Conservation (phyloP, 2,888 invertebrate genomes). For the Apotomis betuletana region DNA sequence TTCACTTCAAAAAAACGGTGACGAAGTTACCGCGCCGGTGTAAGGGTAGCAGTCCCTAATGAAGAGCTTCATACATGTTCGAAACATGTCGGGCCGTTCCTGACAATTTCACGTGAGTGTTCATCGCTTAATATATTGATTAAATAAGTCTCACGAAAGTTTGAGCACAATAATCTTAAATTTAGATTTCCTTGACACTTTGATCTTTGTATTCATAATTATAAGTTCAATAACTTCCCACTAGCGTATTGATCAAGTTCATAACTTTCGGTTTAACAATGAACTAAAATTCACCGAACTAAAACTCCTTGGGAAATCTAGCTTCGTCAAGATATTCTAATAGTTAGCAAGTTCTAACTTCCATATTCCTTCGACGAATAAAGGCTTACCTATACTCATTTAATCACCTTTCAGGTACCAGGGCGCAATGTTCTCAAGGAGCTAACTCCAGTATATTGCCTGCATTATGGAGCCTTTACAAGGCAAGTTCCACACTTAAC, state of each 20-base stretch:
- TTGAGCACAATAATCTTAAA: too few species aligned
- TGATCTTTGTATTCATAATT: not conserved
- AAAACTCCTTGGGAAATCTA: not conserved
- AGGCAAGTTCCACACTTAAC: slow-evolving; percentile 66
- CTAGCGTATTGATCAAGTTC: not conserved
- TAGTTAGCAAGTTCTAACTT: slow-evolving; percentile 17
- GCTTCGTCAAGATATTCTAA: slow-evolving; percentile 7
- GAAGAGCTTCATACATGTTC: too few species aligned
- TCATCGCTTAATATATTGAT: too few species aligned
- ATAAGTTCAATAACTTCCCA: slow-evolving; percentile 2
- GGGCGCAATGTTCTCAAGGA: slow-evolving; percentile 57
- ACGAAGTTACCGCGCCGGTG: too few species aligned
- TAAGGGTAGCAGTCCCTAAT: too few species aligned
- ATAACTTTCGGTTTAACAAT: not conserved
- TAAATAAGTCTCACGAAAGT: too few species aligned
- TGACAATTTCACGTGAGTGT: too few species aligned
- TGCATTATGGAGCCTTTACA: slow-evolving; percentile 68
- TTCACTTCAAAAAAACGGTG: too few species aligned
- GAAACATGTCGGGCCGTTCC: too few species aligned
- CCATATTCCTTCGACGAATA: slow-evolving; percentile 9
- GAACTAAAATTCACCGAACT: not conserved
- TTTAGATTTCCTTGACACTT: not conserved
- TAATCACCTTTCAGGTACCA: slow-evolving; percentile 49
- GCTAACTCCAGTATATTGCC: slow-evolving; percentile 56
- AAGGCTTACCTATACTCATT: slow-evolving; percentile 33